phyloP scores from a whole-genome alignment of 2,797 vertebrate genomes.

The Aldrovandia affinis region DNA sequence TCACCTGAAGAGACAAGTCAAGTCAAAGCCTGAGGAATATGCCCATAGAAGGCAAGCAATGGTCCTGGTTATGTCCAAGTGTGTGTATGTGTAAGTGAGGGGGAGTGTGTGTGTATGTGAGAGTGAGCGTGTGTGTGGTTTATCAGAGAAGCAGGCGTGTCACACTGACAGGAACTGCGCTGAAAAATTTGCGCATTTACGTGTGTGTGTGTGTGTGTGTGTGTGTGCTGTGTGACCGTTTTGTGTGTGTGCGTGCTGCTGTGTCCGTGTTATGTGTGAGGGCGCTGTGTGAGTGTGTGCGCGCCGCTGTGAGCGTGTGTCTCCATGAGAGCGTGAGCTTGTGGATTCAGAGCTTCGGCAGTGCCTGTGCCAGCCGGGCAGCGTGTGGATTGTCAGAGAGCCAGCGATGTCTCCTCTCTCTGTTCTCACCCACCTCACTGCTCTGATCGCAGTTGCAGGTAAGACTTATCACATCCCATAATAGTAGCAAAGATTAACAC shows the following conservation, averaged over 20 bases:
- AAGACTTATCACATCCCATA: not conserved
- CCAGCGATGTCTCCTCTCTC: constrained; percentile 11
- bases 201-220: not conserved
- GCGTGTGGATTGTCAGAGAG: too few relatives aligned
- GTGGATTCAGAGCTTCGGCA: not conserved
- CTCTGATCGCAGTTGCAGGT: constrained; percentile 20
- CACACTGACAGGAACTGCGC: not conserved
- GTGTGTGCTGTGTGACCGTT: not conserved
- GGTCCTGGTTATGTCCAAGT: not conserved
- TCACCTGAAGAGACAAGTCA: not conserved
- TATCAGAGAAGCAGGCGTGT: not conserved
- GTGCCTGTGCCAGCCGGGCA: not conserved
- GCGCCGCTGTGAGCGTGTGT: not conserved
- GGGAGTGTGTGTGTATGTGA: not conserved
- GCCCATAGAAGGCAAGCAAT: not conserved
- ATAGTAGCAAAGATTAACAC: not conserved
- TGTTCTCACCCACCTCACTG: constrained; percentile 19
- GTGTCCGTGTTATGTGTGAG: not conserved
- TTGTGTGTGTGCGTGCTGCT: not conserved
- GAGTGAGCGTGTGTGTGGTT: not conserved
- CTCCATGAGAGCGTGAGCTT: not conserved
- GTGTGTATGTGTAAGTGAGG: not conserved
- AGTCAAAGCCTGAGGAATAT: not conserved
- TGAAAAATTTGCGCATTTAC: not conserved
- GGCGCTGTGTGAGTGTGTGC: not conserved